Conservation (phyloP, 2,113 vertebrate species). For the Camelus dromedarius region DNA sequence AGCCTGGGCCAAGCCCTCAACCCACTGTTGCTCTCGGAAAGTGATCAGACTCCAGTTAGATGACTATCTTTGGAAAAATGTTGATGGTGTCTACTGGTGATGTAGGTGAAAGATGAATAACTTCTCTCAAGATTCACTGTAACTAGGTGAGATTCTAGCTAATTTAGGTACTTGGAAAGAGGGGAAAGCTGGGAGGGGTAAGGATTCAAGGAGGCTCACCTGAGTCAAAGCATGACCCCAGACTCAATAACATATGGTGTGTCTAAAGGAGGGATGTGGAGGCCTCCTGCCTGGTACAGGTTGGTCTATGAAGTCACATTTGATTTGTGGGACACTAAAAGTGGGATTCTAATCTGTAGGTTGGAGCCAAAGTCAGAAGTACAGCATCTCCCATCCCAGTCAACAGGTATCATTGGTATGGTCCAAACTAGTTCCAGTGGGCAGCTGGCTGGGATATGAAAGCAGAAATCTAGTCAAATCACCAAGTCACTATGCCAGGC, state of each 20-base stretch:
- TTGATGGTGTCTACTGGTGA: background rate
- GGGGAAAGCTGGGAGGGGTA: background rate
- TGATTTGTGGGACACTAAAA: background rate
- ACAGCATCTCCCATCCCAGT: no score
- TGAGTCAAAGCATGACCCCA: background rate
- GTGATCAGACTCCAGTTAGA: background rate
- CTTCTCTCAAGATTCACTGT: background rate
- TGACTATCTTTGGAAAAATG: background rate
- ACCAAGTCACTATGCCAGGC: background rate
- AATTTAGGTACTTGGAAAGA: background rate
- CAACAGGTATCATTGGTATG: background rate
- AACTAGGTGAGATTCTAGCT: background rate
- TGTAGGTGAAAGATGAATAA: background rate
- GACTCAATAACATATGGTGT: background rate
- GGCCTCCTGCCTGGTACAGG: background rate
- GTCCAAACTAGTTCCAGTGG: background rate
- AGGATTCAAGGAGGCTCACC: background rate
- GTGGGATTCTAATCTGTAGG: background rate
- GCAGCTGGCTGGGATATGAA: background rate
- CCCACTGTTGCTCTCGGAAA: background rate
- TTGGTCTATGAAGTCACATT: background rate
- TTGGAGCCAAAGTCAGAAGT: background rate
- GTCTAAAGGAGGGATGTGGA: background rate
- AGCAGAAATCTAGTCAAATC: background rate
- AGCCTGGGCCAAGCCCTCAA: background rate